These are phyloP conservation scores for Xylocopa sonorina DNA, from an alignment of 1,140 invertebrate species.

Conservation along the genomic window DNA sequence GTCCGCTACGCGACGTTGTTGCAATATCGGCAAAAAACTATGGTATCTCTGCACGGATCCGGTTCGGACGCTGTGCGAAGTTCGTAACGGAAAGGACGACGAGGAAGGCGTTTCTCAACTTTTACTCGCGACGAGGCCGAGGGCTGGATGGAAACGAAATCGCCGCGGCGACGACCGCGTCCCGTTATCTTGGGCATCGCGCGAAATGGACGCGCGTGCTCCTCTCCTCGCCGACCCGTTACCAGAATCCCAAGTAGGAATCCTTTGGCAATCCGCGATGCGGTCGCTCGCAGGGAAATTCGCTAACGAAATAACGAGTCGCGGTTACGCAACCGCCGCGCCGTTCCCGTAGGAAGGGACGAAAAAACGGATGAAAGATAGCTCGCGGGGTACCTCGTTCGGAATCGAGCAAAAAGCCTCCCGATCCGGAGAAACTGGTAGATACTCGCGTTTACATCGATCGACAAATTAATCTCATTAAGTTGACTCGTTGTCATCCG, in stretches of 20 bases:
- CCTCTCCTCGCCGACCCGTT: conserved; percentile 5
- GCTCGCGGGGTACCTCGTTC: background rate
- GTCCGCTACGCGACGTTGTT: background rate
- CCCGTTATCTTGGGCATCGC: conserved; percentile 8
- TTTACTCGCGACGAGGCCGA: conserved; percentile 8
- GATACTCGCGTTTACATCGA: conserved; percentile 35
- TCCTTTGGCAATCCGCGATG: conserved; percentile 26
- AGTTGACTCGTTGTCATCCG: conserved; percentile 37
- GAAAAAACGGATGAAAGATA: conserved; percentile 38
- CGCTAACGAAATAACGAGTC: conserved; percentile 78
- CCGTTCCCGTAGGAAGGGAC: conserved; percentile 22
- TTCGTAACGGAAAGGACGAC: background rate
- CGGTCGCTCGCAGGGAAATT: conserved; percentile 45
- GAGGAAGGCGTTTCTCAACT: conserved; percentile 26
- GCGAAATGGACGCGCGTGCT: background rate
- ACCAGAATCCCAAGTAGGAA: conserved; percentile 23
- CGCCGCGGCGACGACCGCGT: background rate
- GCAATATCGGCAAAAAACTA: background rate
- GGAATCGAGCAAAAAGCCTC: background rate
- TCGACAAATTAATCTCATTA: conserved; percentile 51
- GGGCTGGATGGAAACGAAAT: background rate
- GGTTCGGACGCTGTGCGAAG: conserved; percentile 7
- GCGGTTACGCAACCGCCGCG: conserved; percentile 73
- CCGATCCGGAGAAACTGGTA: too few relatives aligned
- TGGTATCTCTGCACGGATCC: conserved; percentile 1